Evolutionary conservation across 2,888 invertebrate genomes (phyloP).

Genomic region (Ceraclea dissimilis): DNA sequence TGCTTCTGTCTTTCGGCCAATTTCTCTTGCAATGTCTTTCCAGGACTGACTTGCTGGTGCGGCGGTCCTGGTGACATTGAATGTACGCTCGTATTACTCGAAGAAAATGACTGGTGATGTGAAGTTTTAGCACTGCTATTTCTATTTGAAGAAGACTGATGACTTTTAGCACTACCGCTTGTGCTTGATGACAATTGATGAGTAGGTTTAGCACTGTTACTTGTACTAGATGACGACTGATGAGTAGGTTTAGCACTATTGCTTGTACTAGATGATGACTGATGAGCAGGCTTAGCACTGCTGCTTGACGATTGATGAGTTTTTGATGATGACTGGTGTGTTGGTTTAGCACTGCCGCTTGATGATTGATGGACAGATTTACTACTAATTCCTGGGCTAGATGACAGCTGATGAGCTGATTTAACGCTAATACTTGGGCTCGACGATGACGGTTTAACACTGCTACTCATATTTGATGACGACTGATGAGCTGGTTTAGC

Average conservation of each 20-base stretch:
- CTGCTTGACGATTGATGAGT: not conserved
- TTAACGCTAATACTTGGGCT: not conserved
- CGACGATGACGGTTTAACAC: not conserved
- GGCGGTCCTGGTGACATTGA: constrained; percentile 38
- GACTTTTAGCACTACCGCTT: not conserved
- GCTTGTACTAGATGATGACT: not conserved
- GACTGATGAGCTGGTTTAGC: constrained; percentile 13
- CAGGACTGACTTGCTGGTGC: constrained; percentile 46
- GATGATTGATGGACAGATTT: not conserved
- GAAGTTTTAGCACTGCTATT: constrained; percentile 28
- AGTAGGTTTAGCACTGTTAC: not conserved
- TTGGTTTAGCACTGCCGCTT: constrained; percentile 1
- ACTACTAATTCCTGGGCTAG: too few relatives aligned
- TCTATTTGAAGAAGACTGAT: constrained; percentile 23
- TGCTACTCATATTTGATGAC: not conserved
- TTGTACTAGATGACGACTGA: not conserved
- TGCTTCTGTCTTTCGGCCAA: constrained; percentile 56
- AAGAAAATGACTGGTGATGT: constrained; percentile 32
- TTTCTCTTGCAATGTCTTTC: constrained; percentile 62
- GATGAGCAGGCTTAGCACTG: constrained; percentile 6
- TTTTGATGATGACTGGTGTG: constrained; percentile 1
- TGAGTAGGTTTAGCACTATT: not conserved
- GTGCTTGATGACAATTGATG: not conserved
- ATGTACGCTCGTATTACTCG: constrained; percentile 34
- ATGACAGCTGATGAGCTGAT: not conserved